These are phyloP conservation scores for Scaeva pyrastri DNA, from an alignment of 2,888 invertebrate genomes.

Conservation along the genomic window DNA sequence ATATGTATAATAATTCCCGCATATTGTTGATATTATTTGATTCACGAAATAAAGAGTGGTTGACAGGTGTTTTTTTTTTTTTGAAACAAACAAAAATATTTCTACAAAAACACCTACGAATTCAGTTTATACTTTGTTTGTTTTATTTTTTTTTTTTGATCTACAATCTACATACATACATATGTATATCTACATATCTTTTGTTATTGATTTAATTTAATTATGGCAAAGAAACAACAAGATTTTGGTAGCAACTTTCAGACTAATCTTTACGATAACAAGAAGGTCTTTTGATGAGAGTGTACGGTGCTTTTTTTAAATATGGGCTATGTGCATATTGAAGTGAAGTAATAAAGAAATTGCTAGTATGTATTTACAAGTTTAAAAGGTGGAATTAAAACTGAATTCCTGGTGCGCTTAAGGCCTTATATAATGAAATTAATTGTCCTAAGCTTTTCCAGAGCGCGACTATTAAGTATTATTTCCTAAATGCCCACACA, in stretches of 20 bases:
- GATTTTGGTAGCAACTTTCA: no score
- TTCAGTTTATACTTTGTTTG: not conserved
- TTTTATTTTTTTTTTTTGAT: no score
- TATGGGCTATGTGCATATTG: not conserved
- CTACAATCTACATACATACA: no score
- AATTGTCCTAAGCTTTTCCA: not conserved
- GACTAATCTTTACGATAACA: no score
- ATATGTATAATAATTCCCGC: not conserved
- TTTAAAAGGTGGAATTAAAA: not conserved
- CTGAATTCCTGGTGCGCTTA: not conserved
- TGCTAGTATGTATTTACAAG: no score
- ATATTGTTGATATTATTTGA: not conserved
- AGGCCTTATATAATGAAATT: not conserved
- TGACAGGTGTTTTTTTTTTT: not conserved
- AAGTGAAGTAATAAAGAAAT: not conserved
- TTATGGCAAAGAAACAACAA: no score
- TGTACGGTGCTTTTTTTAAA: not conserved
- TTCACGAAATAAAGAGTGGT: conserved; percentile 1
- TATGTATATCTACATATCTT: no score
- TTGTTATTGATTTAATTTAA: no score
- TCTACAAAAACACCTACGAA: conserved; percentile 16
- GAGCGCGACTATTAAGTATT: not conserved
- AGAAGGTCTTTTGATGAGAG: no score
- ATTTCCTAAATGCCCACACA: conserved; percentile 1
- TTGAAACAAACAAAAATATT: not conserved